These are phyloP conservation scores for Entomobrya proxima DNA, from an alignment of 2,888 invertebrate genomes.

Conservation along the genomic window DNA sequence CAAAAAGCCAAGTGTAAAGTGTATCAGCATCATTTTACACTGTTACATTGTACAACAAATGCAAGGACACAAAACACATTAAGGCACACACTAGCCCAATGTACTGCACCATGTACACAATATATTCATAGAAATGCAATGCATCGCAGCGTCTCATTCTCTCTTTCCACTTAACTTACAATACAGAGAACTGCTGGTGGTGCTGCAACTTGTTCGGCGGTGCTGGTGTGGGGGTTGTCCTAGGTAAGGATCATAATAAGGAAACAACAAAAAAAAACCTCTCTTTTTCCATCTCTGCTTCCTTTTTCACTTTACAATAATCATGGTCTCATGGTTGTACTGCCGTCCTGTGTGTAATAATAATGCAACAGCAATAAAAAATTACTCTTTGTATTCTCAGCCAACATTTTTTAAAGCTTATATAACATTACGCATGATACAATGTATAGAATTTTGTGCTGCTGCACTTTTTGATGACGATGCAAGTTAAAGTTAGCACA, in stretches of 20 bases:
- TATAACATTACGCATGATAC: too few species aligned
- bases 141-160: background rate
- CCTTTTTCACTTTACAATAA: conserved; percentile 18
- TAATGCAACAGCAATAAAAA: background rate
- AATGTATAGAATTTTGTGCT: too few species aligned
- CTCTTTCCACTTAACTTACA: background rate
- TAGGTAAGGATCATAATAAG: conserved; percentile 66
- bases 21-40: background rate
- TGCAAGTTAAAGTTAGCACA: too few species aligned
- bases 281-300: conserved; percentile 21
- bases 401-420: too few species aligned
- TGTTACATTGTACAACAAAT: background rate
- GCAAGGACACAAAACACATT: background rate
- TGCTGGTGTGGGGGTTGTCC: conserved; percentile 54
- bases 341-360: background rate
- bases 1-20: background rate
- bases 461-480: too few species aligned
- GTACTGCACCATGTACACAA: background rate
- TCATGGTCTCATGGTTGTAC: conserved; percentile 3
- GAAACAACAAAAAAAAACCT: conserved; percentile 39
- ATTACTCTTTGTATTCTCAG: too few species aligned
- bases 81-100: background rate
- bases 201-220: conserved; percentile 53
- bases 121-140: background rate
- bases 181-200: background rate